A percentile compares a stretch with the other conserved stretches of the same genome.
These are phyloP conservation scores for Drosophila niveifrons DNA, from an alignment of 2,888 invertebrate species.

Conservation along the genomic window DNA sequence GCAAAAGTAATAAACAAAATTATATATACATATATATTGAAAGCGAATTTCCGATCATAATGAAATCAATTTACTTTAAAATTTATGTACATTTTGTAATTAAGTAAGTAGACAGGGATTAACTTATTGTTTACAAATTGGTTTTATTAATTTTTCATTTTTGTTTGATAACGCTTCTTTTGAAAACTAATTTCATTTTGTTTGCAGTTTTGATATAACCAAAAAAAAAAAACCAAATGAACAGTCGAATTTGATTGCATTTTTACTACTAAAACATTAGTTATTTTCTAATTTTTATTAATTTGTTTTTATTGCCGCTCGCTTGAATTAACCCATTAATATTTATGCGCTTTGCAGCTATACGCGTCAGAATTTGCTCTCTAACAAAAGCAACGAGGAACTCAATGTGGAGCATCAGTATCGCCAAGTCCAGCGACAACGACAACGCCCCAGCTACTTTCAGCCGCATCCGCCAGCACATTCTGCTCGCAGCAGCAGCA, in stretches of 20 bases:
- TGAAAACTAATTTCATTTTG: neutral
- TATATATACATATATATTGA: constrained; percentile 20
- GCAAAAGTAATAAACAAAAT: constrained; percentile 50
- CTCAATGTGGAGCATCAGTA: constrained; percentile 84
- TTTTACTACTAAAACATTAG: neutral
- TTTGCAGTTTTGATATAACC: neutral
- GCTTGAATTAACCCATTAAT: constrained; percentile 76
- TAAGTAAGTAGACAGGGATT: constrained; percentile 41
- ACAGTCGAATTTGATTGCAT: neutral
- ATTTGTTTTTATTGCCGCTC: constrained; percentile 15
- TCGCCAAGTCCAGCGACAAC: constrained; percentile 83
- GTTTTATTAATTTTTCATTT: neutral
- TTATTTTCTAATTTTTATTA: constrained; percentile 1
- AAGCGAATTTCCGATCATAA: constrained; percentile 32
- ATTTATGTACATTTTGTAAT: constrained; percentile 1
- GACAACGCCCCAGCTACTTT: constrained; percentile 74
- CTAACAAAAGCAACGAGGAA: constrained; percentile 91
- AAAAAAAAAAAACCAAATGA: neutral
- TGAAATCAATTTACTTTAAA: constrained; percentile 27
- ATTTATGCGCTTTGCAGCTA: constrained; percentile 87
- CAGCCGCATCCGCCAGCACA: constrained; percentile 37
- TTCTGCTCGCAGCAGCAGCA: constrained; percentile 36
- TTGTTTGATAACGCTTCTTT: neutral
- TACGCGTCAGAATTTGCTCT: constrained; percentile 94
- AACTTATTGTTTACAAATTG: neutral